Evolutionary conservation across 2,888 invertebrate species (phyloP).

Genomic region (Ochropleura plecta): DNA sequence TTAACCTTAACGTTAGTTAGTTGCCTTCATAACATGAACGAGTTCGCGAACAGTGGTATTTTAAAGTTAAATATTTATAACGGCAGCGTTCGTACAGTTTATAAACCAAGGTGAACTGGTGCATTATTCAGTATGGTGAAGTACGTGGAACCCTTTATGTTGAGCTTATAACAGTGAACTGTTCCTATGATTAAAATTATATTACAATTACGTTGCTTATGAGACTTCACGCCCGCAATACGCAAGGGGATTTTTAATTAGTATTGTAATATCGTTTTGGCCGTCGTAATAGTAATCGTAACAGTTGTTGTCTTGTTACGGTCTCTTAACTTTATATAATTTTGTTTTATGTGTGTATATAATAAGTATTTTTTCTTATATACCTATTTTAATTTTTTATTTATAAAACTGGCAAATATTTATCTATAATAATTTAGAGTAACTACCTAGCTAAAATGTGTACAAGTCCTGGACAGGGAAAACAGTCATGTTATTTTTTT

Average conservation of each 20-base stretch:
- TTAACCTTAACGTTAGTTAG: too few relatives aligned
- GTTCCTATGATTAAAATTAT: neutral
- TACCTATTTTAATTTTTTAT: too few relatives aligned
- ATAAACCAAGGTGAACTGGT: conserved; percentile 35
- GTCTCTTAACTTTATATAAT: too few relatives aligned
- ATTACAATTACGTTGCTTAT: neutral
- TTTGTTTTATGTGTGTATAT: too few relatives aligned
- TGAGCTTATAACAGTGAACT: neutral
- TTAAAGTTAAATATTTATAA: conserved; percentile 40
- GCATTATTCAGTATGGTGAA: conserved; percentile 36
- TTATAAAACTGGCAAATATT: too few relatives aligned
- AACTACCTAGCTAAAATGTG: too few relatives aligned
- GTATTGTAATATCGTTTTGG: neutral
- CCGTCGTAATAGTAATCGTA: too few relatives aligned
- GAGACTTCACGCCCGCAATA: neutral
- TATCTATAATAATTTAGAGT: too few relatives aligned
- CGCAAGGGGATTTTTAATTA: neutral
- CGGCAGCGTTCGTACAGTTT: conserved; percentile 14
- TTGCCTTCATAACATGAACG: neutral
- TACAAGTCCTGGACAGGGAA: too few relatives aligned
- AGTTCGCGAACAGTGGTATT: conserved; percentile 6
- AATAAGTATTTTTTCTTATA: too few relatives aligned
- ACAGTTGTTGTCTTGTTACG: too few relatives aligned
- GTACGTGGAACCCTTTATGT: conserved; percentile 15
- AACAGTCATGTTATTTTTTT: too few relatives aligned